Evolutionary conservation across 2,113 vertebrate genomes (phyloP).

Genomic region (Azemiops feae): DNA sequence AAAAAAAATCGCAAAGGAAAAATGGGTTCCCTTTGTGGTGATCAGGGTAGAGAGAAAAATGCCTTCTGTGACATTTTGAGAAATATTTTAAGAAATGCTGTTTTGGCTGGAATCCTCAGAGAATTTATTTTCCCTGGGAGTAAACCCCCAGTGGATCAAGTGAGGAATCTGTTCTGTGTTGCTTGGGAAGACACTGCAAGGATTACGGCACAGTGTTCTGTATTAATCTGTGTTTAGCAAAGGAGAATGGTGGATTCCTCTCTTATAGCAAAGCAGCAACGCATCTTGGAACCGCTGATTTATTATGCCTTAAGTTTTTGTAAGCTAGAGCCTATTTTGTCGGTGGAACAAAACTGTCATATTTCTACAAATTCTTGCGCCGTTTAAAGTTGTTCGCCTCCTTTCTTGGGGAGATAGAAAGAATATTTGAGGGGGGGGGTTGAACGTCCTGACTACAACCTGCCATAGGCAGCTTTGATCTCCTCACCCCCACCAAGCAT

Average conservation of each 20-base stretch:
- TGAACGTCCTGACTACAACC: not conserved
- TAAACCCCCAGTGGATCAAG: not conserved
- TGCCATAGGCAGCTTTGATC: not conserved
- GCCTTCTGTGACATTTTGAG: not conserved
- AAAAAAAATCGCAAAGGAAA: not conserved
- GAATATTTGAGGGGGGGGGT: too few relatives aligned
- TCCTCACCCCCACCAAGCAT: not conserved
- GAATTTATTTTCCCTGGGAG: not conserved
- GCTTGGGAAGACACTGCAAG: not conserved
- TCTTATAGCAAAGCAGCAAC: not conserved
- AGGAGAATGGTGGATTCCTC: too few relatives aligned
- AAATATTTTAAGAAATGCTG: not conserved
- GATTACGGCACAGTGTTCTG: not conserved
- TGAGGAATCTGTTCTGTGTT: not conserved
- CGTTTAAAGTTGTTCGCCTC: not conserved
- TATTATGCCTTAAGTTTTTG: not conserved
- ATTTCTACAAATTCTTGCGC: not conserved
- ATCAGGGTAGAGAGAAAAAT: not conserved
- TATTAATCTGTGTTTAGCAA: not conserved
- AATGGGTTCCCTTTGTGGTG: not conserved
- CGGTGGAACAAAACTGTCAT: not conserved
- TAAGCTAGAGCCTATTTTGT: not conserved
- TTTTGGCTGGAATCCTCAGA: not conserved
- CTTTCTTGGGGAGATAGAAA: not conserved
- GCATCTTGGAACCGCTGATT: not conserved